A percentile compares a stretch with the other conserved stretches of the same genome.
phyloP scores from a whole-genome alignment of 2,888 invertebrate genomes.

The Drosophila phalerata region DNA sequence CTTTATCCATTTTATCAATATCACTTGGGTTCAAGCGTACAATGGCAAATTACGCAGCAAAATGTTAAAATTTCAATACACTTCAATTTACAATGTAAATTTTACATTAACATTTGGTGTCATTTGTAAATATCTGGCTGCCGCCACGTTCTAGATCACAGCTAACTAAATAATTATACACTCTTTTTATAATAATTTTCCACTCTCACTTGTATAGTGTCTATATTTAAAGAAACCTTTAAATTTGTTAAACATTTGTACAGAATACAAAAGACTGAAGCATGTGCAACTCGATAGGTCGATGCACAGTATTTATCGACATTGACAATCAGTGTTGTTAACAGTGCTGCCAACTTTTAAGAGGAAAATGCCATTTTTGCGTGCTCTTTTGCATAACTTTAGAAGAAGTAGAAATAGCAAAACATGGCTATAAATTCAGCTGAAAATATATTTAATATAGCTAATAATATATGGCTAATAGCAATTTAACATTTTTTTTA shows the following conservation, averaged over 20 bases:
- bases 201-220: background rate
- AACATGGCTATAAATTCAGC: too few species aligned
- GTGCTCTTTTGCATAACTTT: too few species aligned
- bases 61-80: slow-evolving; percentile 16
- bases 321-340: background rate
- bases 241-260: slow-evolving; percentile 21
- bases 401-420: too few species aligned
- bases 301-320: slow-evolving; percentile 10
- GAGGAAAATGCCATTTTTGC: too few species aligned
- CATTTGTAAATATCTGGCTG: background rate
- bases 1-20: slow-evolving; percentile 27
- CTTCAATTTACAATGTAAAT: background rate
- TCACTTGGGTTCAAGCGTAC: background rate
- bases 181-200: background rate
- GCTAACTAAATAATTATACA: background rate
- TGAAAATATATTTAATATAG: too few species aligned
- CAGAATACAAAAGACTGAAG: slow-evolving; percentile 32
- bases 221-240: background rate
- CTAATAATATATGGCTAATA: too few species aligned
- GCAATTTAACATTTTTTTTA: too few species aligned
- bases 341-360: too few species aligned
- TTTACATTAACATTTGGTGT: slow-evolving; percentile 18
- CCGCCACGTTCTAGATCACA: background rate
- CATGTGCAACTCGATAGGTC: slow-evolving; percentile 46
- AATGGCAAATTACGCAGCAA: slow-evolving; percentile 52